phyloP scores from a whole-genome alignment of 30 jellyfish, hydroid and myxozoan genomes.

The Aurelia aurita complex sp. Pacific region DNA sequence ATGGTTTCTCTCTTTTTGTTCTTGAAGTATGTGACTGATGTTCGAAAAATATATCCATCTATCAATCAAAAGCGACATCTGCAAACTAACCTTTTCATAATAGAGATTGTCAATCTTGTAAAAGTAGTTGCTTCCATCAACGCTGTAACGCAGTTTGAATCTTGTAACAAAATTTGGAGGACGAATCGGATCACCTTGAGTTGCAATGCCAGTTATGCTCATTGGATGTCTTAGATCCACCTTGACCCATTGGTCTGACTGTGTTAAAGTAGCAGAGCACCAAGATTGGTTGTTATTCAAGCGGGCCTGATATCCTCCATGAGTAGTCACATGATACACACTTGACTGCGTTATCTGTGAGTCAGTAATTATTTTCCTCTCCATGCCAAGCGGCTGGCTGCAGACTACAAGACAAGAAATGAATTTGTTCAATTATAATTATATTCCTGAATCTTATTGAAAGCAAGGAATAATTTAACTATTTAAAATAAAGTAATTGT shows the following conservation, averaged over 20 bases:
- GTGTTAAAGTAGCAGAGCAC: conserved; percentile 41
- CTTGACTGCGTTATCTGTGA: conserved; percentile 40
- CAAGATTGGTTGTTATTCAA: conserved; percentile 27
- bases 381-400: conserved; percentile 69
- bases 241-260: conserved; percentile 35
- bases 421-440: too few species aligned
- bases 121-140: conserved; percentile 11
- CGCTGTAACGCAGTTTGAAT: conserved; percentile 45
- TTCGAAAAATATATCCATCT: too few species aligned
- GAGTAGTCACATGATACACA: neutral
- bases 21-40: too few species aligned
- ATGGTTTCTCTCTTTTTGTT: too few species aligned
- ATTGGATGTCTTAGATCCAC: conserved; percentile 42
- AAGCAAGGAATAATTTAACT: too few species aligned
- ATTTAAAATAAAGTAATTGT: too few species aligned
- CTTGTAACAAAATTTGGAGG: conserved; percentile 29
- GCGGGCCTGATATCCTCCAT: conserved; percentile 46
- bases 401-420: conserved; percentile 22
- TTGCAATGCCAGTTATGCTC: conserved; percentile 57
- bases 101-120: neutral
- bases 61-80: too few species aligned
- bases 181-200: conserved; percentile 46
- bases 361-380: conserved; percentile 39
- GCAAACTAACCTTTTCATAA: neutral
- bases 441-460: too few species aligned